Percentiles rank a stretch among this genome's conserved stretches.
Conservation (phyloP, 1,140 invertebrate species). For the Leptopilina boulardi region DNA sequence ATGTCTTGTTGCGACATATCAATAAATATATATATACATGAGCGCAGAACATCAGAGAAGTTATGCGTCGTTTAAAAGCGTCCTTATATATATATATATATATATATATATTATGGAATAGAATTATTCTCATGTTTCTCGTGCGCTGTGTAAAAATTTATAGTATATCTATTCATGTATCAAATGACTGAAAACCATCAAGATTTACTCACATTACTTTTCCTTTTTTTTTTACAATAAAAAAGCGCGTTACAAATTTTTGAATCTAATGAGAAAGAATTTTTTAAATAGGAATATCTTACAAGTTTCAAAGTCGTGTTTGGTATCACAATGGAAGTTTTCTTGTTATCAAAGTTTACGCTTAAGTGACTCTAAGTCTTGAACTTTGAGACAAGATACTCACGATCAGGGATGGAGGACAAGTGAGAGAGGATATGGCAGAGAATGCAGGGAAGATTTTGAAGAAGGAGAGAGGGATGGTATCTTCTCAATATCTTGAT, state of each 20-base stretch:
- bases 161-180: conserved; percentile 3
- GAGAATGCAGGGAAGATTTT: background rate
- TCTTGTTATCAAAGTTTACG: conserved; percentile 30
- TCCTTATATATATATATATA: background rate
- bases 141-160: background rate
- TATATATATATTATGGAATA: too few species aligned
- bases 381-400: conserved; percentile 19
- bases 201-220: conserved; percentile 14
- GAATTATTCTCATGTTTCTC: conserved; percentile 11
- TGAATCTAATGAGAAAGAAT: background rate
- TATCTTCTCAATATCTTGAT: conserved; percentile 22
- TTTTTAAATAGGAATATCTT: background rate
- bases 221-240: background rate
- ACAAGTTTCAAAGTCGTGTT: background rate
- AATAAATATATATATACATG: background rate
- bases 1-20: conserved; percentile 7
- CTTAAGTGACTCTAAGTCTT: conserved; percentile 16
- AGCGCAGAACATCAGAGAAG: conserved; percentile 16
- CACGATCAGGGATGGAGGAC: background rate
- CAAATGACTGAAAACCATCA: background rate
- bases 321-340: conserved; percentile 5
- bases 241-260: too few species aligned
- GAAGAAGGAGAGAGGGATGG: background rate
- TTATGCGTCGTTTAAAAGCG: conserved; percentile 1
- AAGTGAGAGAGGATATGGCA: background rate